These are phyloP conservation scores for Alca torda DNA, from an alignment of 2,797 vertebrate species.

Conservation along the genomic window DNA sequence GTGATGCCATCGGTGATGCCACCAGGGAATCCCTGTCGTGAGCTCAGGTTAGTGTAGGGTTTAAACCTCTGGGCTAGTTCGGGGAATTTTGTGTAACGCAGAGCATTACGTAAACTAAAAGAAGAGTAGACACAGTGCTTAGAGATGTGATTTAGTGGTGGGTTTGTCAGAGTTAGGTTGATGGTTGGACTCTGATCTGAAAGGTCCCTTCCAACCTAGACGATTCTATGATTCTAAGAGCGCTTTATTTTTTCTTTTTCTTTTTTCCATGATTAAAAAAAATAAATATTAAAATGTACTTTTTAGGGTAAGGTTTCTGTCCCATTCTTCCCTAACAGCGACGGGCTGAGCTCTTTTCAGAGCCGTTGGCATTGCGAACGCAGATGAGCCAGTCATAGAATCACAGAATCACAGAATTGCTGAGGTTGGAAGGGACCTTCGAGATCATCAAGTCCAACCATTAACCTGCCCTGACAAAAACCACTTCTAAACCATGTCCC, in stretches of 20 bases:
- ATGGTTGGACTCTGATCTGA: too few relatives aligned
- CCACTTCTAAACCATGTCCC: too few relatives aligned
- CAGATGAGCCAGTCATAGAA: not conserved
- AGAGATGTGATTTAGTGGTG: too few relatives aligned
- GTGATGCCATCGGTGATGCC: not conserved
- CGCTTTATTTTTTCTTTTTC: not conserved
- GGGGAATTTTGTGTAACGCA: not conserved
- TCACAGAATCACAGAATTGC: too few relatives aligned
- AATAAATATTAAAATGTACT: not conserved
- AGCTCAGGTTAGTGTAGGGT: not conserved
- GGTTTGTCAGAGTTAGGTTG: too few relatives aligned
- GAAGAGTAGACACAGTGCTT: too few relatives aligned
- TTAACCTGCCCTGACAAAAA: too few relatives aligned
- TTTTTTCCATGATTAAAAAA: not conserved
- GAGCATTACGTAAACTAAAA: not conserved
- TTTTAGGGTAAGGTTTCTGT: not conserved
- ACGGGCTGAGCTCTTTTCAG: not conserved
- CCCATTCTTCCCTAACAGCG: not conserved
- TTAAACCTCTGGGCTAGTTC: not conserved
- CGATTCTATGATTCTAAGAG: too few relatives aligned
- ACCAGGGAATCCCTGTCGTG: not conserved
- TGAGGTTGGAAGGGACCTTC: too few relatives aligned
- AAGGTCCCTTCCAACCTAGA: too few relatives aligned
- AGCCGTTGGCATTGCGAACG: not conserved
- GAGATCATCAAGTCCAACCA: too few relatives aligned